A percentile compares a stretch with the other conserved stretches of the same genome.
These are phyloP conservation scores for Fundulus diaphanus DNA, from an alignment of 2,797 vertebrate genomes.

Conservation along the genomic window DNA sequence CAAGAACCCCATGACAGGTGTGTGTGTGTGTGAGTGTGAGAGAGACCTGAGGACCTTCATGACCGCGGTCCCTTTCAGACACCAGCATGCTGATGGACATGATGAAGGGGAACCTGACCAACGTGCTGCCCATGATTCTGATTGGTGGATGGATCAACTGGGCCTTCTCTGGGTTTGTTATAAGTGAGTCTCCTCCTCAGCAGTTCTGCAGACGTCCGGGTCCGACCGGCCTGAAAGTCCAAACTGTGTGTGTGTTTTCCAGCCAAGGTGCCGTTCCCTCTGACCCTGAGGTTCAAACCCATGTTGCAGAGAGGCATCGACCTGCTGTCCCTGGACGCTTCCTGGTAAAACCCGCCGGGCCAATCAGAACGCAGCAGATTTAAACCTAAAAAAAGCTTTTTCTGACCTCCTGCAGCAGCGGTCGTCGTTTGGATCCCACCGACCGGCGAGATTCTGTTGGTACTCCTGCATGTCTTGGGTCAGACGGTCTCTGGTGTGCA, in stretches of 20 bases:
- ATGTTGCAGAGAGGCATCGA: slow-evolving; percentile 88
- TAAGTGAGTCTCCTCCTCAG: slow-evolving; percentile 75
- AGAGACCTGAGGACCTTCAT: no score
- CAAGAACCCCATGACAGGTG: slow-evolving; percentile 88
- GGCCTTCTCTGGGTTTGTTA: slow-evolving; percentile 89
- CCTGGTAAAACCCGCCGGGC: slow-evolving; percentile 73
- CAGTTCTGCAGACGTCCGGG: not conserved
- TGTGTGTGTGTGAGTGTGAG: not conserved
- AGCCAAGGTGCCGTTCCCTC: slow-evolving; percentile 90
- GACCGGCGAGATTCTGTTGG: no score
- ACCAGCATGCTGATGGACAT: slow-evolving; percentile 88
- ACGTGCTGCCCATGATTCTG: slow-evolving; percentile 88
- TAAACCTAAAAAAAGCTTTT: no score
- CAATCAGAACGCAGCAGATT: no score
- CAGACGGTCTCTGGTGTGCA: no score
- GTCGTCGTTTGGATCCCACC: no score
- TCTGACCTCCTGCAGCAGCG: no score
- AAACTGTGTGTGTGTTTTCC: slow-evolving; percentile 2
- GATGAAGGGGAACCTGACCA: slow-evolving; percentile 90
- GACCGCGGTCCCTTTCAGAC: slow-evolving; percentile 63
- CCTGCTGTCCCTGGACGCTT: slow-evolving; percentile 85
- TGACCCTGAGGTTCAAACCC: slow-evolving; percentile 88
- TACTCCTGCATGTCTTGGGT: no score
- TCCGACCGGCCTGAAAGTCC: not conserved
- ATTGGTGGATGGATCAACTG: slow-evolving; percentile 91